Percentiles rank a stretch among this genome's conserved stretches.
phyloP scores from a whole-genome alignment of 2,888 invertebrate genomes.

The Adelphocoris suturalis region DNA sequence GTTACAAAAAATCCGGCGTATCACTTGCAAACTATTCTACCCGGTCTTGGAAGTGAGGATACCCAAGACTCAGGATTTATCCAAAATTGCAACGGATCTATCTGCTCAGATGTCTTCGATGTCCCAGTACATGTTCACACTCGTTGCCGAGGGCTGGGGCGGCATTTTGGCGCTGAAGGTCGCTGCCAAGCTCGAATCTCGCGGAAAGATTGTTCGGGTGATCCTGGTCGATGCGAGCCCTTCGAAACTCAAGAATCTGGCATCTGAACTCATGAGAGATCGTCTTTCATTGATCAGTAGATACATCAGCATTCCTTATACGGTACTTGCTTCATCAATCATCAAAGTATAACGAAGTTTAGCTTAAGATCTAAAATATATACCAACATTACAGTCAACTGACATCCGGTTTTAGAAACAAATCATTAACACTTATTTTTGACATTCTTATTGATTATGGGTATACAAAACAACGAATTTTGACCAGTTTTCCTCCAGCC shows the following conservation, averaged over 20 bases:
- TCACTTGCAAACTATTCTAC: conserved; percentile 67
- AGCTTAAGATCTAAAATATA: not conserved
- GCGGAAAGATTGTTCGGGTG: conserved; percentile 74
- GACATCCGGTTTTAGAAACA: too few relatives aligned
- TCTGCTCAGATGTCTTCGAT: conserved; percentile 10
- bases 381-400: too few relatives aligned
- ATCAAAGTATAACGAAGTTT: not conserved
- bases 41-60: conserved; percentile 72
- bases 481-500: too few relatives aligned
- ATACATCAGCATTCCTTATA: conserved; percentile 43
- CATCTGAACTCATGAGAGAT: not conserved
- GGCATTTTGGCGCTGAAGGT: conserved; percentile 82
- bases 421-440: not conserved
- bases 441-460: too few relatives aligned
- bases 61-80: conserved; percentile 55
- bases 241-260: conserved; percentile 18
- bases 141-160: conserved; percentile 83
- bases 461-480: too few relatives aligned
- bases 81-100: conserved; percentile 43
- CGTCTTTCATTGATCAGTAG: conserved; percentile 44
- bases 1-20: conserved; percentile 52
- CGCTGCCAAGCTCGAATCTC: conserved; percentile 74
- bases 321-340: not conserved
- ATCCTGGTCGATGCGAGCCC: conserved; percentile 74
- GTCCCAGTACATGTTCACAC: conserved; percentile 64